phyloP scores from a whole-genome alignment of 2,888 invertebrate genomes.

The Cheilosia impressa region DNA sequence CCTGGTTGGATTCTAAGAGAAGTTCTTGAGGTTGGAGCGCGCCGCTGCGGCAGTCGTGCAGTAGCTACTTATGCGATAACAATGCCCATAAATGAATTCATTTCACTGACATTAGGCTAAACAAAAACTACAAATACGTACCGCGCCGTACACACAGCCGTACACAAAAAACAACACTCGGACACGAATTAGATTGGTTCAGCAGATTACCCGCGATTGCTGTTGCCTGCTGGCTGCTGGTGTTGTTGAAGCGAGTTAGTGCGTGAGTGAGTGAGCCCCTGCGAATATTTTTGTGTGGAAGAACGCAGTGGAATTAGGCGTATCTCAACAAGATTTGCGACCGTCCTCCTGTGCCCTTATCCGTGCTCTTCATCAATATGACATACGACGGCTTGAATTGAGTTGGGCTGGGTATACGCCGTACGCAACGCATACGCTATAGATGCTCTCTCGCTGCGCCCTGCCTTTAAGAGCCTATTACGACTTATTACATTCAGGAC shows the following conservation, averaged over 20 bases:
- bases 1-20: constrained; percentile 51
- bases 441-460: constrained; percentile 7
- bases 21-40: constrained; percentile 48
- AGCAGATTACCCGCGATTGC: constrained; percentile 60
- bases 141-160: constrained; percentile 38
- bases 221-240: not conserved
- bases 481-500: constrained; percentile 34
- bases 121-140: constrained; percentile 66
- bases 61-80: constrained; percentile 74
- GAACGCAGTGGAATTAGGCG: constrained; percentile 72
- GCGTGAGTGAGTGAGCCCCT: constrained; percentile 30
- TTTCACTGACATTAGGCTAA: constrained; percentile 74
- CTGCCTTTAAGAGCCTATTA: constrained; percentile 48
- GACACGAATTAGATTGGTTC: constrained; percentile 74
- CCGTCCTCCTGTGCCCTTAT: constrained; percentile 42
- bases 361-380: constrained; percentile 72
- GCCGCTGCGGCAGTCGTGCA: constrained; percentile 57
- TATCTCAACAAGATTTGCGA: constrained; percentile 66
- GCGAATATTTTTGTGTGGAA: constrained; percentile 9
- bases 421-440: constrained; percentile 1
- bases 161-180: constrained; percentile 67
- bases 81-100: constrained; percentile 76
- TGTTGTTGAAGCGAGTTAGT: constrained; percentile 30
- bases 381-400: constrained; percentile 60
- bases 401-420: constrained; percentile 17